These are phyloP conservation scores for Lepilemur septentrionalis DNA, from an alignment of 2,797 vertebrate genomes.

Conservation along the genomic window DNA sequence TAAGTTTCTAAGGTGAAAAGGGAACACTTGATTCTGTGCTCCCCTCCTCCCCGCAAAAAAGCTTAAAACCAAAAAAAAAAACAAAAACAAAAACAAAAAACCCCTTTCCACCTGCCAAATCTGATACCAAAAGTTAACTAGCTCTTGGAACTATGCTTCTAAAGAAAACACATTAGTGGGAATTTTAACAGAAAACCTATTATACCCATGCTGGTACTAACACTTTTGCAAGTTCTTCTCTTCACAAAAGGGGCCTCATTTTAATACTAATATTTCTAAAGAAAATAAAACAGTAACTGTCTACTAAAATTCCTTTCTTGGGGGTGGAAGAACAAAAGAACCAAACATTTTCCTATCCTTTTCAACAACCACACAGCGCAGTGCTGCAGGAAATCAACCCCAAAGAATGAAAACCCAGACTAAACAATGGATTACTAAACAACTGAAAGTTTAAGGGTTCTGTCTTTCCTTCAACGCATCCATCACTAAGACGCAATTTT, in stretches of 20 bases:
- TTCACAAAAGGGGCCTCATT: neutral
- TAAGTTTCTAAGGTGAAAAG: slow-evolving; percentile 29
- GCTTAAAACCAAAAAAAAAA: neutral
- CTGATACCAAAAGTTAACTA: slow-evolving; percentile 63
- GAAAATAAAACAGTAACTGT: neutral
- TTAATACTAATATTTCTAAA: neutral
- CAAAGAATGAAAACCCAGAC: neutral
- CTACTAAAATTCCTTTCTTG: neutral
- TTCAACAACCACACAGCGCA: neutral
- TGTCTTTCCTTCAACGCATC: neutral
- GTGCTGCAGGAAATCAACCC: neutral
- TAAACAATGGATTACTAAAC: neutral
- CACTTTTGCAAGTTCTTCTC: neutral
- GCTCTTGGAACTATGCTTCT: slow-evolving; percentile 49
- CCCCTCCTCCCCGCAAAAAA: neutral
- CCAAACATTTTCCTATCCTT: neutral
- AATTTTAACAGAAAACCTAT: slow-evolving; percentile 58
- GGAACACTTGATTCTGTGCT: slow-evolving; percentile 12
- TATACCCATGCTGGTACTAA: neutral
- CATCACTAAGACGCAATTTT: neutral
- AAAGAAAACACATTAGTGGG: slow-evolving; percentile 39
- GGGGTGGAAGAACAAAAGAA: neutral
- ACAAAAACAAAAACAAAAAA: neutral
- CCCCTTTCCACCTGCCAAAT: neutral
- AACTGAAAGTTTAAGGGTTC: neutral